phyloP scores from a whole-genome alignment of 23 tunicate species.

The Trididemnum nubilum region DNA sequence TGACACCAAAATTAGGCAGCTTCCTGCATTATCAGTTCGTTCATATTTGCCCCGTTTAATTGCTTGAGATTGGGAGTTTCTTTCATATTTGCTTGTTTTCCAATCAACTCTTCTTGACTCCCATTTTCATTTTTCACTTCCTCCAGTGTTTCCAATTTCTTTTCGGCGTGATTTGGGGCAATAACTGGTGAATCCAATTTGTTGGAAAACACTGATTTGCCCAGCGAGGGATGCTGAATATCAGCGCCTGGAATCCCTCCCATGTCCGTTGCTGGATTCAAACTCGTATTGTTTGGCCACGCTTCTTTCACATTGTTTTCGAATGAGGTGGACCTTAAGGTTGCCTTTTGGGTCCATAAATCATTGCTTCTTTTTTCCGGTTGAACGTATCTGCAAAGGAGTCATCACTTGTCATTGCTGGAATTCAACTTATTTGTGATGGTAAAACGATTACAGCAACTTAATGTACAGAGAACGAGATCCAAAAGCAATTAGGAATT shows the following conservation, averaged over 20 bases:
- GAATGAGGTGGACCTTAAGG: slow-evolving; percentile 39
- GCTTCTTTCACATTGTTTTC: slow-evolving; percentile 38
- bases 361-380: slow-evolving; percentile 71
- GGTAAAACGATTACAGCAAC: too few relatives aligned
- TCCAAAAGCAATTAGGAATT: too few relatives aligned
- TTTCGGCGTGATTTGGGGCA: not conserved
- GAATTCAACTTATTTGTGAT: too few relatives aligned
- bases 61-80: too few relatives aligned
- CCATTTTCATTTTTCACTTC: not conserved
- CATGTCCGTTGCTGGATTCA: slow-evolving; percentile 55
- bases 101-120: too few relatives aligned
- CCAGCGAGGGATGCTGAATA: slow-evolving; percentile 36
- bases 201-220: not conserved
- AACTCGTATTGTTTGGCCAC: slow-evolving; percentile 46
- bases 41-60: too few relatives aligned
- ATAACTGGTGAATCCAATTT: not conserved
- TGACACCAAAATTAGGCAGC: too few relatives aligned
- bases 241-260: slow-evolving; percentile 52
- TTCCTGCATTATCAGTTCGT: too few relatives aligned
- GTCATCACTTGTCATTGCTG: too few relatives aligned
- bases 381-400: slow-evolving; percentile 66
- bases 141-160: not conserved
- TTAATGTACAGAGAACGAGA: too few relatives aligned
- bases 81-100: too few relatives aligned
- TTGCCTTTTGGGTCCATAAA: slow-evolving; percentile 72